Evolutionary conservation across 2,888 invertebrate genomes (phyloP), one percentile per base, ranked within the genome.

Genomic region (Drosophila rubida): DNA sequence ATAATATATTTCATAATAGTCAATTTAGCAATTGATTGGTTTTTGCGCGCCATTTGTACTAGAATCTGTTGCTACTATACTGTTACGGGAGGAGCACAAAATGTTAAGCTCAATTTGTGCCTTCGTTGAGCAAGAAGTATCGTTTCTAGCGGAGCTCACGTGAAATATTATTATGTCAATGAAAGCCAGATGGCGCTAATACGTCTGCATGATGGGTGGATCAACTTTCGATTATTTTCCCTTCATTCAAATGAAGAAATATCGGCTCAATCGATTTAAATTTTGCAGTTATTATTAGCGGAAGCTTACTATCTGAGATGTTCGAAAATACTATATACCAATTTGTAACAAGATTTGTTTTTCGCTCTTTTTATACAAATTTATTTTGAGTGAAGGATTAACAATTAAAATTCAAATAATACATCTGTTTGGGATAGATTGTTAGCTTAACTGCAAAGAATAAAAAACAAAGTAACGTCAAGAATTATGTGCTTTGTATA

Each of bases 121-220:
- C 8, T 49, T 69, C 54, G 37, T 45, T 16, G 23, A 55, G 35
- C 7, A 23, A 30, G 3, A 32, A 16, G 19, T n/a, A 9, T 42
- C 19, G 19, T 9, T 27, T 5, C 8, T 13, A n/a, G 14, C 32
- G 35, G 2, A 14, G 9, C 13, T 32, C 14, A 19, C 19, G 3
- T 7, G 2, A 1, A 5, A 30, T n/a, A 16, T n/a, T 3, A 7
- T 7, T 25, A 1, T n/a, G 14, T 7, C 23, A 35, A 14, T 27
- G 22, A 71, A 2, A n/a, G n/a, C 4, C 1, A 23, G 69, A 23
- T 22, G n/a, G 69, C 68, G 69, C 37, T 3, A 41, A 0, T 1
- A 13, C 19, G 16, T 2, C 9, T 16, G 19, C 4, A 16, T 7
- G 8, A 1, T 19, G 39, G 4, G 11, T 41, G 4, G 3, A 41